phyloP scores from a whole-genome alignment of 2,113 vertebrate genomes.

The Dasyprocta punctata region DNA sequence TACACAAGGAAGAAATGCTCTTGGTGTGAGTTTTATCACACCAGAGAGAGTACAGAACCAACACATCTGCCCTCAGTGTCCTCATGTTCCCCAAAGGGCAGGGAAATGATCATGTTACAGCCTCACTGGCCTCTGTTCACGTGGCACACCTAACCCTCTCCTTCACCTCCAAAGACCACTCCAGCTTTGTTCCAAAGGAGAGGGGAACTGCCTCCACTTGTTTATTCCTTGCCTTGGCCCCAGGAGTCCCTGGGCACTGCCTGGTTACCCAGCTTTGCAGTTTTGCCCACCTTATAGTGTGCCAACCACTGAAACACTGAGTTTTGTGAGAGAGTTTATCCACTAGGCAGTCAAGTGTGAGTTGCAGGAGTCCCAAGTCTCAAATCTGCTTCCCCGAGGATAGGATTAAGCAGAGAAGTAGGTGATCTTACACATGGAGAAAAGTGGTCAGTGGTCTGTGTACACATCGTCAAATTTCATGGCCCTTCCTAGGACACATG shows the following conservation, averaged over 20 bases:
- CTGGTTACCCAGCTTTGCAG: neutral
- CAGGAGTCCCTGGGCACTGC: neutral
- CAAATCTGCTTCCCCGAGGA: neutral
- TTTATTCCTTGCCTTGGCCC: slow-evolving; percentile 58
- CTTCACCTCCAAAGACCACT: slow-evolving; percentile 62
- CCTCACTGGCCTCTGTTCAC: slow-evolving; percentile 40
- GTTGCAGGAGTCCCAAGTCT: neutral
- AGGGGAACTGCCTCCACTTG: slow-evolving; percentile 38
- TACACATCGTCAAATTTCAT: neutral
- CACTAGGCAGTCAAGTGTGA: neutral
- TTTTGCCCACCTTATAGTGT: neutral
- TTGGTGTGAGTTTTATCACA: neutral
- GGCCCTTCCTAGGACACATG: neutral
- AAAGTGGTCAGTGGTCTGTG: neutral
- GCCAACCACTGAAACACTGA: neutral
- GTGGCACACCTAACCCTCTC: neutral
- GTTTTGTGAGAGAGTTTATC: neutral
- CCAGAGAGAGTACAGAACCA: slow-evolving; percentile 28
- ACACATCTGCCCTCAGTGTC: slow-evolving; percentile 47
- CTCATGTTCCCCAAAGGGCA: slow-evolving; percentile 53
- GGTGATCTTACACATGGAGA: neutral
- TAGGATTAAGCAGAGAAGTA: neutral
- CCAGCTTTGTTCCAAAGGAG: slow-evolving; percentile 59
- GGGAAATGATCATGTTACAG: neutral
- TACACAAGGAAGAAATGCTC: neutral